Conservation (phyloP, 1,140 invertebrate species). For the Bombus confusus region DNA sequence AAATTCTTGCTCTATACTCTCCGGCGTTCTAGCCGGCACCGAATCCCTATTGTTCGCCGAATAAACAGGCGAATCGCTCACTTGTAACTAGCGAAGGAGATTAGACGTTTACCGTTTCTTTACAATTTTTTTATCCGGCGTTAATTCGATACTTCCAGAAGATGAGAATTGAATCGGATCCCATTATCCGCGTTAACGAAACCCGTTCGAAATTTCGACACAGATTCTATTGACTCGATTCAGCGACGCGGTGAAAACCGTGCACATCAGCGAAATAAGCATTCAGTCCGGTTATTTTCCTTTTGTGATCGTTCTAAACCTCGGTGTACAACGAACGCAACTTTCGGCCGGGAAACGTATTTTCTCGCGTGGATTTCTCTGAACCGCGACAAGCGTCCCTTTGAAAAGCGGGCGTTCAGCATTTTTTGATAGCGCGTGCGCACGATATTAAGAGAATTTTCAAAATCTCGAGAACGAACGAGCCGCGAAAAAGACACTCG, state of each 20-base stretch:
- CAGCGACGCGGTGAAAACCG: neutral
- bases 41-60: neutral
- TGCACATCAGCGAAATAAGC: neutral
- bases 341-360: neutral
- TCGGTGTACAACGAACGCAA: neutral
- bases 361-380: neutral
- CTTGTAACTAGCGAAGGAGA: neutral
- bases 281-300: too few relatives aligned
- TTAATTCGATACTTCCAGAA: neutral
- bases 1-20: neutral
- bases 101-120: conserved; percentile 1
- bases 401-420: neutral
- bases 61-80: neutral
- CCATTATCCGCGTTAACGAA: neutral
- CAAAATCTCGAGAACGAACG: neutral
- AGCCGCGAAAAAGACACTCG: too few relatives aligned
- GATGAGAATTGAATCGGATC: neutral
- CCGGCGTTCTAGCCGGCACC: neutral
- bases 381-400: too few relatives aligned
- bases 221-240: neutral
- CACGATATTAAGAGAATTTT: conserved; percentile 38
- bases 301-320: neutral
- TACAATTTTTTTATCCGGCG: neutral
- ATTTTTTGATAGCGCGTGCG: neutral
- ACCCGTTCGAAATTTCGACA: neutral